Base-by-base conservation (phyloP, 2,888 invertebrate genomes). In the Phasia obesa region DNA sequence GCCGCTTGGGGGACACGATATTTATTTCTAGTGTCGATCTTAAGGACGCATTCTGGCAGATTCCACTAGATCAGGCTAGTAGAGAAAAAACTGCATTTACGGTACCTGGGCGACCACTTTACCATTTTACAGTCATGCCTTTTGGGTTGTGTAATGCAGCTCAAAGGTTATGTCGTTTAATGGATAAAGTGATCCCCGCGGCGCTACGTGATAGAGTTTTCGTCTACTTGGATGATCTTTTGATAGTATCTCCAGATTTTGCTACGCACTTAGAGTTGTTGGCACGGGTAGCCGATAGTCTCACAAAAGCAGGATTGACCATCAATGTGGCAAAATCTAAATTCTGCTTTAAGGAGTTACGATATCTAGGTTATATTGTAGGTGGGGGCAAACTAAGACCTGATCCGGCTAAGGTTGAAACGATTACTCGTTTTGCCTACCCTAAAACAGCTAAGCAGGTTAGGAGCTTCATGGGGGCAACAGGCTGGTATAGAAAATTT, bases 101-200 rank as follows among this genome's bases (percentile, higher is more conserved):
- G 38, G 13, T 38, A 2, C 38, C 38, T 11, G 71, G 51, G n/a
- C n/a, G n/a, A n/a, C 60, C 60, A 4, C 35, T 60, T 4, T 73
- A 73, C 23, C 71, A 73, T 2, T 73, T 44, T 19, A 73, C 35
- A 13, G 73, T 73, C 13, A 62, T 73, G 53, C 73, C 62, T 19
- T 73, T 73, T 53, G 60, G 62, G 35, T 53, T 73, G 25, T 73
- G 73, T 27, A 73, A 73, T 38, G 73, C 73, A 4, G 60, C 60
- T 17, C 51, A 73, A 17, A 73, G 73, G 35, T 7, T 74, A 27
- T 73, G 73, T 15, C 73, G 73, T 5, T 25, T 73, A 42, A 73
- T 73, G 60, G 73, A 73, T 51, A 49, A 51, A 19, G 60, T 6
- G n/a, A n/a, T n/a, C n/a, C n/a, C n/a, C n/a, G n/a, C n/a, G n/a